Base-by-base conservation (phyloP, 2,888 invertebrate species). In the Rhaphigaster nebulosa region DNA sequence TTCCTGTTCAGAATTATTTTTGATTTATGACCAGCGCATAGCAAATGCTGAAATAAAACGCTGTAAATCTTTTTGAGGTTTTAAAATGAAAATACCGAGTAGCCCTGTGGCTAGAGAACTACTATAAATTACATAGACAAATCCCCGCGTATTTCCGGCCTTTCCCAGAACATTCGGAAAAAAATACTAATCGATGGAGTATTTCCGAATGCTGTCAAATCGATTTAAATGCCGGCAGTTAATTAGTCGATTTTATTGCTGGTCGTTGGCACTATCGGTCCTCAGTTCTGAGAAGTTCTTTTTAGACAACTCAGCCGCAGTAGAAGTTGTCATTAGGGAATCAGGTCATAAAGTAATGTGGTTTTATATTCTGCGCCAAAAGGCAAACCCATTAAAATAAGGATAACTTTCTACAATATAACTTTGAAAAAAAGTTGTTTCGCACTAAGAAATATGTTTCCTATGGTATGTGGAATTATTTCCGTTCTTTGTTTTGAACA, bases 401-500 rank as follows among this genome's bases (percentile, higher is more conserved):
- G 41, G 84, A 20, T 12, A 38, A 38, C 45, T 45, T 84, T 41
- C 15, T 50, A 84, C 1, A n/a, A 20, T 34, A 45, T 84, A n/a
- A n/a, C 12, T 84, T 45, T 45, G 23, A 76, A 76, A 76, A 65
- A 65, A 65, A 29, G 41, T 20, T 41, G 38, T 84, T 84, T 84
- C 2, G 15, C 26, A 45, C n/a, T n/a, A 15, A 45, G n/a, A 45
- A 84, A 84, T n/a, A 41, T 76, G 70, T 76, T 76, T 23, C 26
- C 45, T 45, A 1, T 15, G n/a, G 84, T n/a, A 84, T 84, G 45
- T 10, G 4, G 13, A 15, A n/a, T 5, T 50, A 84, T 50, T 84
- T 84, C 84, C 84, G 84, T 45, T 84, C 84, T 84, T 84, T 84
- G 84, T 84, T 84, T 45, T 84, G 26, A 45, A 45, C 3, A 84